Evolutionary conservation across 2,113 vertebrate genomes (phyloP).

Genomic region (Pelusios castaneus): DNA sequence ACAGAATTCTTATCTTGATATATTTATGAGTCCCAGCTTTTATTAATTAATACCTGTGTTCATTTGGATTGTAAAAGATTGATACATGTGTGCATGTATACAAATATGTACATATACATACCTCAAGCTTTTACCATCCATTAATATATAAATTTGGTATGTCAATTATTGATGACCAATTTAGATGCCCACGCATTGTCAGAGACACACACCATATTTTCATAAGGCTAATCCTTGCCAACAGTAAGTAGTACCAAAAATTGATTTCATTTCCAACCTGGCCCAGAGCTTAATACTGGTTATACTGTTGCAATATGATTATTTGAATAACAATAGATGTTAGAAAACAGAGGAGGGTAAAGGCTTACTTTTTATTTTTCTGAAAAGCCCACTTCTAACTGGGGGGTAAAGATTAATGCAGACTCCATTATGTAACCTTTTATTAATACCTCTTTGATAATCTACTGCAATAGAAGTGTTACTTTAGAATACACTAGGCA

Average conservation of each 20-base stretch:
- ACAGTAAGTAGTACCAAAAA: constrained; percentile 79
- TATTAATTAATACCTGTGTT: constrained; percentile 61
- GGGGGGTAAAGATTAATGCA: constrained; percentile 57
- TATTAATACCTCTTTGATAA: constrained; percentile 69
- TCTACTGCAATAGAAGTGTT: constrained; percentile 72
- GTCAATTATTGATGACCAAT: constrained; percentile 68
- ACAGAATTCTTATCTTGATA: constrained; percentile 63
- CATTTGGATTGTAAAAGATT: constrained; percentile 68
- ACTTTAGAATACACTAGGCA: constrained; percentile 63
- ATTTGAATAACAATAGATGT: constrained; percentile 36
- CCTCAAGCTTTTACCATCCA: constrained; percentile 76
- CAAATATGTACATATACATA: background rate
- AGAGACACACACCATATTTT: constrained; percentile 88
- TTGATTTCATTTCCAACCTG: constrained; percentile 88
- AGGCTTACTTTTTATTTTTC: constrained; percentile 61
- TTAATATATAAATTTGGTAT: constrained; percentile 54
- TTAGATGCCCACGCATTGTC: constrained; percentile 84
- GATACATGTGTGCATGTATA: constrained; percentile 34
- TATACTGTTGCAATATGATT: constrained; percentile 55
- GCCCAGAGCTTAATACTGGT: constrained; percentile 82
- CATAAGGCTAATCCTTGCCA: constrained; percentile 79
- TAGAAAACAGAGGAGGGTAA: constrained; percentile 82
- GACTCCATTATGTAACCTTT: constrained; percentile 70
- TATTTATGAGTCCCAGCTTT: constrained; percentile 75
- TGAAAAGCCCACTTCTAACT: constrained; percentile 58